Percentiles rank a stretch among this genome's conserved stretches.
Evolutionary conservation across 2,888 invertebrate species (phyloP).

Genomic region (Harpagoxenus sublaevis): DNA sequence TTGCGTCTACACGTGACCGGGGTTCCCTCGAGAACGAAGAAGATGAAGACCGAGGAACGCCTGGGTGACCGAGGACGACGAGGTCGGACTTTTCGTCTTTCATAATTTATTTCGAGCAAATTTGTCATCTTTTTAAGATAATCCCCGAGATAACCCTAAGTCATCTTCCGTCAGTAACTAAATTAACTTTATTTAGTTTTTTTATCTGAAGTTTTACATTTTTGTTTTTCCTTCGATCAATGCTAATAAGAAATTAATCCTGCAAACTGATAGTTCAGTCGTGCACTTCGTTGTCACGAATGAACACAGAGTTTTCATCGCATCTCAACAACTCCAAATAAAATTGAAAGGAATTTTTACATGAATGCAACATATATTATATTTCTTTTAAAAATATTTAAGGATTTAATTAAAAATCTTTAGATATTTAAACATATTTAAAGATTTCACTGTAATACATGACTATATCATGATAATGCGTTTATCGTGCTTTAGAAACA

Average conservation of each 20-base stretch:
- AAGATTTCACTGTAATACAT: background rate
- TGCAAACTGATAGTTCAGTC: background rate
- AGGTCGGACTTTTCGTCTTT: background rate
- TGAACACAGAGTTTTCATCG: background rate
- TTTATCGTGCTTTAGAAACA: conserved; percentile 1
- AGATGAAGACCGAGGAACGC: conserved; percentile 5
- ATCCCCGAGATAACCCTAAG: conserved; percentile 9
- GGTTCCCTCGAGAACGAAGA: conserved; percentile 27
- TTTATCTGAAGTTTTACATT: conserved; percentile 2
- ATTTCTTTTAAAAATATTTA: background rate
- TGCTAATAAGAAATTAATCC: background rate
- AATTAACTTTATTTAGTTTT: conserved; percentile 27
- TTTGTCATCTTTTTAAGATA: background rate
- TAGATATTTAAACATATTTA: background rate
- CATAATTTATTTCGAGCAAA: conserved; percentile 27
- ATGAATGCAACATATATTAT: background rate
- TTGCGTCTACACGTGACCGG: conserved; percentile 64
- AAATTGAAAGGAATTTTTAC: background rate
- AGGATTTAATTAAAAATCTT: background rate
- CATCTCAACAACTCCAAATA: background rate
- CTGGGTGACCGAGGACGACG: conserved; percentile 14
- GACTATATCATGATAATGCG: background rate
- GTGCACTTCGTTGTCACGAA: background rate
- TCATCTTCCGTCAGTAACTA: background rate
- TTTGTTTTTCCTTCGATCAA: background rate